Evolutionary conservation across 2,888 invertebrate species (phyloP).

Genomic region (Tortricodes alternella): DNA sequence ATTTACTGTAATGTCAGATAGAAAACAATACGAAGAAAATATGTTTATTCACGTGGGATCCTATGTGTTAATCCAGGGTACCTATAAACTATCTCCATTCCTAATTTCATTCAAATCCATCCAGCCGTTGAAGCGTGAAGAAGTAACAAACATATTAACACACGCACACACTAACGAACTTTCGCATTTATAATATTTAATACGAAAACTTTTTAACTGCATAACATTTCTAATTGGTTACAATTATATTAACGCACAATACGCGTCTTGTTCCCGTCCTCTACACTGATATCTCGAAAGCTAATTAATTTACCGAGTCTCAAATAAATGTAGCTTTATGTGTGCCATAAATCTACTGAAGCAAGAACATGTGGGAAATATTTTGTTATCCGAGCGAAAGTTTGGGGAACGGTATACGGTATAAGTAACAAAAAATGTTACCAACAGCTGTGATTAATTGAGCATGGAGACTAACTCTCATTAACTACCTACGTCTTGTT

Average conservation of each 20-base stretch:
- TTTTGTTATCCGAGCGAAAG: conserved; percentile 5
- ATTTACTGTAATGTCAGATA: no score
- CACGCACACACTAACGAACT: no score
- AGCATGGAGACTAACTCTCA: no score
- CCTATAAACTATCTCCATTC: no score
- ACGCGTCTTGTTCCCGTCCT: not conserved
- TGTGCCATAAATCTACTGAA: conserved; percentile 11
- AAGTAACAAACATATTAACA: no score
- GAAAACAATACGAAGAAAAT: no score
- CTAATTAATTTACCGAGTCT: conserved; percentile 12
- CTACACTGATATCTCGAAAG: not conserved
- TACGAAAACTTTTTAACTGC: not conserved
- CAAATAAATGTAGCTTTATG: not conserved
- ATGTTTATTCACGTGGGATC: no score
- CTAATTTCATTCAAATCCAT: no score
- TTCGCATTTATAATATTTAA: no score
- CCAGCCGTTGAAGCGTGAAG: no score
- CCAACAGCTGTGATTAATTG: not conserved
- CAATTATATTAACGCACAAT: not conserved
- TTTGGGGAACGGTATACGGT: not conserved
- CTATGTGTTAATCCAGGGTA: no score
- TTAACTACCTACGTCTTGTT: no score
- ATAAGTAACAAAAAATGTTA: not conserved
- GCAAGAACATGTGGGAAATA: conserved; percentile 13
- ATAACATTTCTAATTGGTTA: not conserved